Percentiles rank a stretch among this genome's conserved stretches.
Conservation (phyloP, 2,113 vertebrate genomes). For the Hippotragus niger region DNA sequence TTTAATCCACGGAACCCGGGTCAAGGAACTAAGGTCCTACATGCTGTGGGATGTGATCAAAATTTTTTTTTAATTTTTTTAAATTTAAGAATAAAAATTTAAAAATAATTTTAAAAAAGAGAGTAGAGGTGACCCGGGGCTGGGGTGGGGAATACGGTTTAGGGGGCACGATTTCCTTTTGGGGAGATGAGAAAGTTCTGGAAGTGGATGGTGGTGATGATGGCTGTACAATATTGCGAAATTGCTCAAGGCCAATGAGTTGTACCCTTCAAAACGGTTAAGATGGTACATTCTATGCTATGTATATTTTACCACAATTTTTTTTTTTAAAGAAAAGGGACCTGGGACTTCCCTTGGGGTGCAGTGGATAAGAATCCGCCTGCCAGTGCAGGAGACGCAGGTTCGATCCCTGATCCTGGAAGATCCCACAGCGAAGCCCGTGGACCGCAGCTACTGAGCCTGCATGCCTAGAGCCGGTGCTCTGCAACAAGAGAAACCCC, state of each 20-base stretch:
- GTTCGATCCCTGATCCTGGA: neutral
- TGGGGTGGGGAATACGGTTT: neutral
- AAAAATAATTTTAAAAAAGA: neutral
- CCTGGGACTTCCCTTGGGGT: neutral
- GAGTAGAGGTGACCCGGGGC: neutral
- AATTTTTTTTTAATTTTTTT: neutral
- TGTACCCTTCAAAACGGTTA: neutral
- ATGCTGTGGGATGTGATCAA: neutral
- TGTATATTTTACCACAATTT: neutral
- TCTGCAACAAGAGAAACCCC: neutral
- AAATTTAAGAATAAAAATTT: neutral
- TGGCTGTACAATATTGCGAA: fast-evolving
- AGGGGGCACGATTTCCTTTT: fast-evolving
- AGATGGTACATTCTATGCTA: neutral
- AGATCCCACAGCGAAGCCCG: neutral
- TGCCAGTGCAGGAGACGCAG: neutral
- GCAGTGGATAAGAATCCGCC: neutral
- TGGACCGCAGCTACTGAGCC: neutral
- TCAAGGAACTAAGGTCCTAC: neutral
- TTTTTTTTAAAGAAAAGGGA: neutral
- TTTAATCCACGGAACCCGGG: neutral
- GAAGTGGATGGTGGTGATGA: neutral
- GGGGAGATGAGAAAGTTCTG: neutral
- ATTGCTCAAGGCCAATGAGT: neutral
- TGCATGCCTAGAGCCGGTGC: neutral